Evolutionary conservation across 1,140 invertebrate species (phyloP), one percentile per base, ranked within the genome.

Genomic region (Pygmarrhopalites habei): DNA sequence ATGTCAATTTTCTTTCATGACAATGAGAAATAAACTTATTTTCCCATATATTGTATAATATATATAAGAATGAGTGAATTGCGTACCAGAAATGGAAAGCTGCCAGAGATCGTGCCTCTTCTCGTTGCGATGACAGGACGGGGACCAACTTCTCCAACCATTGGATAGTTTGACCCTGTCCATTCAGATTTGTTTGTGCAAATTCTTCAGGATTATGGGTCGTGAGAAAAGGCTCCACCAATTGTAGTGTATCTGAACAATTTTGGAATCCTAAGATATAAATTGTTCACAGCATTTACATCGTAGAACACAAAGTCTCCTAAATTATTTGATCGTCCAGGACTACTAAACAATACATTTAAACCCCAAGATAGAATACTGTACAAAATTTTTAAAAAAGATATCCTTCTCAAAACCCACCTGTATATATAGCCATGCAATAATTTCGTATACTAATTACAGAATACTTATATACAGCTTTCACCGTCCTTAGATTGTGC

Each of bases 221-320:
- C 12, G 87, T 90, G 2, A 99, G 87, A 74, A 99, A 99, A 0
- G 95, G 95, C 74, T 98, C 94, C 2, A 99, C 93, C 25, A 99
- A 82, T 72, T 93, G 87, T 57, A 99, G 76, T 0, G 95, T 98
- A 3, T 71, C 71, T 60, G 39, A 12, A n/a, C n/a, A n/a, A 59
- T 60, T 47, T 41, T 15, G 7, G 51, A 25, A 47, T 47, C 35
- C 35, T 60, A 60, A 26, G 35, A 35, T 60, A n/a, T n/a, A 30
- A 49, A 49, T 60, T 58, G n/a, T 12, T 49, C 58, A 46, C 17
- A 58, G 32, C 4, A 15, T 41, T 39, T 57, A 43, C 14, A 60
- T 15, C 5, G 49, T 12, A 21, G 23, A 19, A 39, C 28, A 49
- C 26, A 61, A 61, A 61, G n/a, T 21, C 46, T n/a, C n/a, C n/a